Base-by-base conservation (phyloP, 2,113 vertebrate species). In the Chaetops frenatus region DNA sequence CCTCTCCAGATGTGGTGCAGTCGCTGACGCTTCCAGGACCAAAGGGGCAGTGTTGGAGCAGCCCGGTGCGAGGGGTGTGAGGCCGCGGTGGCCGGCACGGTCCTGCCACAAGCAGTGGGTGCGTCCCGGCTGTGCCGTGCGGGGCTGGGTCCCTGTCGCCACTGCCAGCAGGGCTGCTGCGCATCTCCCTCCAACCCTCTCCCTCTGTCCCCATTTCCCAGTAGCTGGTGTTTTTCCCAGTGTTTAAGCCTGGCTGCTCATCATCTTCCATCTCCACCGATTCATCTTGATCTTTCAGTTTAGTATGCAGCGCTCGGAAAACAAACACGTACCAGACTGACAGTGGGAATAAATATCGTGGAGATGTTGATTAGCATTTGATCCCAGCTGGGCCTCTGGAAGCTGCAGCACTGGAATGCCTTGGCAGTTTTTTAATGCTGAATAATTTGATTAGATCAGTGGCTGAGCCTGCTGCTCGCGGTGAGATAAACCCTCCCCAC, bases 371-470 rank as follows among this genome's bases (percentile, higher is more conserved):
- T 98, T 97, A 98, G 97, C 98, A 97, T 97, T 98, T 98, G 98
- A 98, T 98, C 98, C 98, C 98, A 98, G 98, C 98, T 98, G 97
- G 97, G 97, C 92, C 97, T 95, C 96, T 90, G 97, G 95, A 97
- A 97, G 96, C 96, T 92, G 95, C 96, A 97, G 97, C 97, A 88
- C 97, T 97, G 98, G 97, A 97, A 98, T 97, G 98, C 96, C 97
- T 97, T 95, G 97, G 98, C 97, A 97, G 97, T 97, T 98, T 97
- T 98, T 98, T 97, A 97, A 98, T 98, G 97, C 97, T 98, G 97
- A 98, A 98, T 98, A 98, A 98, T 98, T 98, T 98, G 98, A 98
- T 98, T 97, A 98, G 97, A 98, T 98, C 97, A 97, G 97, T 97
- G 97, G 84, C 97, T 98, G 97, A 97, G 97, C 97, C 98, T 97